These are phyloP conservation scores for Penaeus monodon DNA, from an alignment of 2,888 invertebrate species.

Conservation along the genomic window DNA sequence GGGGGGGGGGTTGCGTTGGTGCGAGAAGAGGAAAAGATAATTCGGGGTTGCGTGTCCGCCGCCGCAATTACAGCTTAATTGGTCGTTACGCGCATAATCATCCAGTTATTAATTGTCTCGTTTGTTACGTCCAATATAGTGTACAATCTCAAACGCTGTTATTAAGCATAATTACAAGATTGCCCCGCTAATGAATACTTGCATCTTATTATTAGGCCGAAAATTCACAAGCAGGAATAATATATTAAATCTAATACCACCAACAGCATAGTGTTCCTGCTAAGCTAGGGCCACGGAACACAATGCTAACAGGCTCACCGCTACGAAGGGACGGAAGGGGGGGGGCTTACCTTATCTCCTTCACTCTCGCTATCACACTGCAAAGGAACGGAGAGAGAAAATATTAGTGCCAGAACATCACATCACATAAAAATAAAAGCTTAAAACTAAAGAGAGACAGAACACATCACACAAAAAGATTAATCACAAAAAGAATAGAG, in stretches of 20 bases:
- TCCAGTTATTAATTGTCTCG: conserved; percentile 36
- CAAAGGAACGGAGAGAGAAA: conserved; percentile 6
- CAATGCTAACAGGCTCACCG: too few species aligned
- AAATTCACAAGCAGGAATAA: too few species aligned
- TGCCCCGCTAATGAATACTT: conserved; percentile 2
- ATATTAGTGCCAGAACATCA: not conserved
- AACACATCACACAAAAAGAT: too few species aligned
- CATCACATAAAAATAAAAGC: too few species aligned
- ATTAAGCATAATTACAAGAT: conserved; percentile 37
- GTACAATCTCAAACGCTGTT: conserved; percentile 25
- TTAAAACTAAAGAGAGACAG: not conserved
- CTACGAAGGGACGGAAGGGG: too few species aligned
- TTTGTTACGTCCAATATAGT: conserved; percentile 30
- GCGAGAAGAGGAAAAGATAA: conserved; percentile 8
- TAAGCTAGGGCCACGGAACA: too few species aligned
- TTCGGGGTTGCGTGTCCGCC: conserved; percentile 24
- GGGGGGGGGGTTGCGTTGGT: not conserved
- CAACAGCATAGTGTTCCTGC: too few species aligned
- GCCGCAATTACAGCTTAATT: conserved; percentile 38
- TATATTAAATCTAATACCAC: too few species aligned
- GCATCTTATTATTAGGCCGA: not conserved
- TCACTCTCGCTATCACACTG: conserved; percentile 53
- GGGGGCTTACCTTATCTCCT: conserved; percentile 35
- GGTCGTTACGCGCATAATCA: conserved; percentile 39
- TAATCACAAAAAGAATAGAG: too few species aligned